Evolutionary conservation across 2,113 vertebrate species (phyloP).

Genomic region (Columba janthina): DNA sequence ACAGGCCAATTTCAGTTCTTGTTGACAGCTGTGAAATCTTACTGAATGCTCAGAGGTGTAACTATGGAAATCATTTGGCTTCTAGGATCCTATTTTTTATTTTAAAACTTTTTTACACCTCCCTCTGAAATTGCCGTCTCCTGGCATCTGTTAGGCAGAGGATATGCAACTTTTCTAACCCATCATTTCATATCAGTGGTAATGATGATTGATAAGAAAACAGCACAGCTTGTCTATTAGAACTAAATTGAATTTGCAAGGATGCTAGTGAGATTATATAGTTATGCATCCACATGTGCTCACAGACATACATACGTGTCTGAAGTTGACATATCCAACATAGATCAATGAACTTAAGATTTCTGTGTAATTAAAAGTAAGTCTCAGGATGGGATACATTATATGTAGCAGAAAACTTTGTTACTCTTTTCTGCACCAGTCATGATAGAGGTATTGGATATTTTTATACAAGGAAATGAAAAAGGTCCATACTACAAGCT

Average conservation of each 20-base stretch:
- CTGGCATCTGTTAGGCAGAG: not conserved
- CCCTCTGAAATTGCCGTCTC: slow-evolving; percentile 9
- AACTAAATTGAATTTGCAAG: slow-evolving; percentile 22
- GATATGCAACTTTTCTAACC: slow-evolving; percentile 11
- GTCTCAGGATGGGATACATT: not conserved
- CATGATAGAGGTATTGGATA: not conserved
- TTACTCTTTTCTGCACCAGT: not conserved
- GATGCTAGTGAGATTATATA: not conserved
- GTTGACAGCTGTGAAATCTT: slow-evolving; percentile 32
- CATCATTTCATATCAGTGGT: not conserved
- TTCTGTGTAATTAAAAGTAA: not conserved
- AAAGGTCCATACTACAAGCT: not conserved
- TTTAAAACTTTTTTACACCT: slow-evolving; percentile 34
- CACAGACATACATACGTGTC: not conserved
- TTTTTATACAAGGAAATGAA: not conserved
- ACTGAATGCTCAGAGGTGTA: slow-evolving; percentile 13
- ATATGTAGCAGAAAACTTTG: not conserved
- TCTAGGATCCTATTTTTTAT: slow-evolving; percentile 7
- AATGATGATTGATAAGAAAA: slow-evolving; percentile 32
- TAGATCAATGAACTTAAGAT: not conserved
- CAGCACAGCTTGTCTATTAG: not conserved
- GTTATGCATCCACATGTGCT: not conserved
- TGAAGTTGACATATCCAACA: not conserved
- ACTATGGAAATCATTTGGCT: slow-evolving; percentile 47
- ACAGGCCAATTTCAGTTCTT: not conserved